These are phyloP conservation scores for Pilophorus perplexus DNA, from an alignment of 2,888 invertebrate genomes.

Conservation along the genomic window DNA sequence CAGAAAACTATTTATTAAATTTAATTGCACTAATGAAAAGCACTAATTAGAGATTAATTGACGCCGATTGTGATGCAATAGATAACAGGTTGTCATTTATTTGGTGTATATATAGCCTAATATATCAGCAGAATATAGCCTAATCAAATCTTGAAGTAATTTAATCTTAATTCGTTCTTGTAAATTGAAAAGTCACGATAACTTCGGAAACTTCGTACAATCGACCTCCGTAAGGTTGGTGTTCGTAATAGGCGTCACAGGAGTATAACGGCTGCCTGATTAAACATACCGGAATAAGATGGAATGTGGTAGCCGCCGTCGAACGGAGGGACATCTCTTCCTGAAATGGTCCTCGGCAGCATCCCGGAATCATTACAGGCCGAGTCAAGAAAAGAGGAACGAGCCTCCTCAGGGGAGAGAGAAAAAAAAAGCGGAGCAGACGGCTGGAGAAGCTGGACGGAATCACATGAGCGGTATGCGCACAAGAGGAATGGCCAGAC, in stretches of 20 bases:
- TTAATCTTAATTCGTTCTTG: too few species aligned
- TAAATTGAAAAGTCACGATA: too few species aligned
- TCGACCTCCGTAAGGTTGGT: too few species aligned
- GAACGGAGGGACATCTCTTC: constrained; percentile 14
- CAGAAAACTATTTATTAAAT: too few species aligned
- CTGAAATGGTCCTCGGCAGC: constrained; percentile 26
- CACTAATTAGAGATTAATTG: too few species aligned
- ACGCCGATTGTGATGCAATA: too few species aligned
- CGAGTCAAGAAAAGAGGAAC: constrained; percentile 17
- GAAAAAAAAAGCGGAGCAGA: constrained; percentile 5
- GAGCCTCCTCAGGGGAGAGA: constrained; percentile 2
- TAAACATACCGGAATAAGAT: constrained; percentile 32
- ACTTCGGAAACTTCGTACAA: too few species aligned
- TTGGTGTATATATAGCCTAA: too few species aligned
- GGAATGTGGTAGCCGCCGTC: constrained; percentile 24
- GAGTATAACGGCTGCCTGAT: constrained; percentile 25
- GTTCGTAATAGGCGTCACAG: constrained; percentile 22
- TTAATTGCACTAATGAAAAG: too few species aligned
- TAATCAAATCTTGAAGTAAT: too few species aligned
- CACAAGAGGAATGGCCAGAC: constrained; percentile 10
- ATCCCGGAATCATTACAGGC: constrained; percentile 32
- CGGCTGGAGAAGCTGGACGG: constrained; percentile 2
- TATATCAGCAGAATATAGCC: too few species aligned
- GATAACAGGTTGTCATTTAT: too few species aligned
- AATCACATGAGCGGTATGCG: constrained; percentile 28